Evolutionary conservation across 2,113 vertebrate species (phyloP), one percentile per base, ranked within the genome.

Genomic region (Heloderma charlesbogerti): DNA sequence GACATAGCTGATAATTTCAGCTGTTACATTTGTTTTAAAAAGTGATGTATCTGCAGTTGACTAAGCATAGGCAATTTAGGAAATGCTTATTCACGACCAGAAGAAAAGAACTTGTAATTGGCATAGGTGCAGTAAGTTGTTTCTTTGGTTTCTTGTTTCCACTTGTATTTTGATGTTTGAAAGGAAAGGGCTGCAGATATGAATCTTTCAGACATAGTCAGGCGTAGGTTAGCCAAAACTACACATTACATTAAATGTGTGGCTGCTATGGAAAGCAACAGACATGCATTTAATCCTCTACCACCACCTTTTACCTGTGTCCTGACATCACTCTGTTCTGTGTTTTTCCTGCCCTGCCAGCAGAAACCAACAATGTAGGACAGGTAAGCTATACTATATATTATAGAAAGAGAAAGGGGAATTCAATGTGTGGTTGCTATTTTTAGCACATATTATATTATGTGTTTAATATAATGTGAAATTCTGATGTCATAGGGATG

Each of bases 101-200:
- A 86, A 91, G 87, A 93, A 93, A 85, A 63, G 43, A 88, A 34
- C 63, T 77, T 84, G n/a, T 91, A 91, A 80, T 6, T 88, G n/a
- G 34, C 87, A 66, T 1, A 86, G 80, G 81, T 72, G 79, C 25
- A 40, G 4, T 72, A 88, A 57, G 74, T 86, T 88, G 75, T 72
- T 40, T 91, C 22, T 87, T 57, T 87, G 51, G 51, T 77, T 77
- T 78, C 37, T 60, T 77, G 40, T 87, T 60, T 77, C 37, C 12
- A 72, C 43, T 10, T 86, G 67, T 9, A 25, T 71, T 86, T 86
- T 72, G 31, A 80, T 12, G 1, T 34, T 48, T n/a, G 29, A 3
- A 63, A 43, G 12, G 54, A 43, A 15, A 6, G 5, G 22, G 16
- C 57, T 80, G 27, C 43, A 45, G 37, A 66, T 66, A 78, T 31